phyloP scores from a whole-genome alignment of 2,113 vertebrate genomes.

The Ellobius talpinus region DNA sequence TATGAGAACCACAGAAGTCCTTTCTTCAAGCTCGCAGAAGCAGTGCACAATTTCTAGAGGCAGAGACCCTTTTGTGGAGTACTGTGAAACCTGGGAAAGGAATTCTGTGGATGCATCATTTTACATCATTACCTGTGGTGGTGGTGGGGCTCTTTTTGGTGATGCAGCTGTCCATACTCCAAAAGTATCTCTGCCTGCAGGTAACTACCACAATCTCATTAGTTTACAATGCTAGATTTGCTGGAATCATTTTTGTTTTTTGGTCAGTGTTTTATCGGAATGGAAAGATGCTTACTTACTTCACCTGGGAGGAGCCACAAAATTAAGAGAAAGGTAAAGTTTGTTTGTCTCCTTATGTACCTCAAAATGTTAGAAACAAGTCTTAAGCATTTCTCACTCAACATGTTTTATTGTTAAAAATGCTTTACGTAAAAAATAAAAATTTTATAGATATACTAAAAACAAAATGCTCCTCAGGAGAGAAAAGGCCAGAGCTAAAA shows the following conservation, averaged over 20 bases:
- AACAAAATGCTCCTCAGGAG: constrained; percentile 10
- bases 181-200: background rate
- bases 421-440: background rate
- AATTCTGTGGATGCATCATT: background rate
- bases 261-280: background rate
- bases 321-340: background rate
- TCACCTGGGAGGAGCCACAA: rapidly evolving
- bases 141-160: background rate
- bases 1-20: too few species aligned
- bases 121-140: background rate
- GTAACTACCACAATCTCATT: background rate
- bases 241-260: background rate
- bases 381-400: background rate
- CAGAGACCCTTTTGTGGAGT: background rate
- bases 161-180: background rate
- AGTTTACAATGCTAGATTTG: background rate
- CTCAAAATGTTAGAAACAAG: background rate
- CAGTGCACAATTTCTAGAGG: background rate
- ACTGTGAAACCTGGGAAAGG: background rate
- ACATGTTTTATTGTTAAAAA: background rate
- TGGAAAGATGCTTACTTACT: background rate
- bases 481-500: background rate
- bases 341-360: background rate
- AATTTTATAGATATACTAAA: background rate
- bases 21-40: too few species aligned